Conservation (phyloP, 1,140 invertebrate species). For the Delia radicum region DNA sequence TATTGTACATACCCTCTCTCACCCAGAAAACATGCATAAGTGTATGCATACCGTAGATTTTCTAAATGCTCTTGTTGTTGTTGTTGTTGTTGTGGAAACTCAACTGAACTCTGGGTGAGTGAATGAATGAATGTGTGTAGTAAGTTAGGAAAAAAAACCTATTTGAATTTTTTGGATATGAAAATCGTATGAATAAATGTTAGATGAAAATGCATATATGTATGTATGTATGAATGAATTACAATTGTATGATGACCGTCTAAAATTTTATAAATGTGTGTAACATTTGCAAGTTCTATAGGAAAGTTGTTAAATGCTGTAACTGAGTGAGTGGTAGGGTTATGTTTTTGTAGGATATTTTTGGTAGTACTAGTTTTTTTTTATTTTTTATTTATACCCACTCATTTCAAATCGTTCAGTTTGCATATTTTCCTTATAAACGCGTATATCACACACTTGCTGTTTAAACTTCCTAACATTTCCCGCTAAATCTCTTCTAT, state of each 20-base stretch:
- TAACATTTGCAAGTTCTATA: no score
- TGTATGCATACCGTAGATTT: background rate
- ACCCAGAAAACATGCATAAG: background rate
- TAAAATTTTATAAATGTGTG: no score
- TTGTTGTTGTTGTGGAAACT: no score
- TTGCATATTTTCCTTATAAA: constrained; percentile 18
- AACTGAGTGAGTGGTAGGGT: background rate
- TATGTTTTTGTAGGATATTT: no score
- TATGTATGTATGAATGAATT: background rate
- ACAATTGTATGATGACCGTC: background rate
- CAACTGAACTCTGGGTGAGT: no score
- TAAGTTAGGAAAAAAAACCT: background rate
- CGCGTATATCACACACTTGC: constrained; percentile 20
- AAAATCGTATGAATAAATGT: background rate
- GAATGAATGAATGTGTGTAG: background rate
- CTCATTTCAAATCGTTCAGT: background rate
- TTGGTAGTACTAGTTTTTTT: constrained; percentile 17
- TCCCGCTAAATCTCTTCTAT: background rate
- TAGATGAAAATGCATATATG: background rate
- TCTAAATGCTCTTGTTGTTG: background rate
- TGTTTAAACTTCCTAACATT: background rate
- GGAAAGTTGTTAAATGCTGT: no score
- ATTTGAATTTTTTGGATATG: background rate
- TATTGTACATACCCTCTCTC: background rate
- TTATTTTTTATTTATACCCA: background rate